Evolutionary conservation across 2,113 vertebrate genomes (phyloP), one percentile per base, ranked within the genome.

Genomic region (Engraulis encrasicolus): DNA sequence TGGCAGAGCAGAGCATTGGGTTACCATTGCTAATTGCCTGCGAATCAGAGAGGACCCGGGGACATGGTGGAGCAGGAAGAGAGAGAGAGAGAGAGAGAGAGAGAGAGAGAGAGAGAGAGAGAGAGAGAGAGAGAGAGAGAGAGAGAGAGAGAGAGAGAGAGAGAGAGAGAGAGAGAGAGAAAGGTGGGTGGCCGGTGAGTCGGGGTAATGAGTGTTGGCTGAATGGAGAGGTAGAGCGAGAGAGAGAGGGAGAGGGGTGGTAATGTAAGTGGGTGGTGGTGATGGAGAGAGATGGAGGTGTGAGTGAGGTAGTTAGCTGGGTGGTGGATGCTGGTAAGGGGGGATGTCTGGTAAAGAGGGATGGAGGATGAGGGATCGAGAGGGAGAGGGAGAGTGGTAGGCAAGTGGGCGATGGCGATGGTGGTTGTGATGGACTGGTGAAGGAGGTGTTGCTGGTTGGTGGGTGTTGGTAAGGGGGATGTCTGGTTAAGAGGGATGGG

Each of bases 11-110:
- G 19, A 81, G 81, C 6, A 52, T 77, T 81, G 45, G 82, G 71
- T 79, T 74, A 82, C 38, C 23, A 80, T 38, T 83, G 74, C 74
- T 81, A 82, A 88, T 86, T 79, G 27, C 79, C n/a, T 38, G 18
- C 34, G 78, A 45, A 74, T 84, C 52, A 36, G 7, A 78, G 48
- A 45, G 79, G 49, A 38, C 49, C 74, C 38, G 12, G 34, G 74
- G 50, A 78, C 78, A 77, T 84, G 66, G 23, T 27, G 31, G 23
- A 14, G 31, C 34, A 31, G 84, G 84, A 17, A 85, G 81, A 83
- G 66, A 6, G 31, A 31, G 66, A 3, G 31, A 31, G 31, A 0
- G 23, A 31, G 66, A 15, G 14, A 74, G 66, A 31, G 66, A 66
- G 14, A 3, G 5, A 31, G 23, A 27, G 66, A 9, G n/a, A 23